phyloP scores from a whole-genome alignment of 2,888 invertebrate species.

The Polyommatus icarus region DNA sequence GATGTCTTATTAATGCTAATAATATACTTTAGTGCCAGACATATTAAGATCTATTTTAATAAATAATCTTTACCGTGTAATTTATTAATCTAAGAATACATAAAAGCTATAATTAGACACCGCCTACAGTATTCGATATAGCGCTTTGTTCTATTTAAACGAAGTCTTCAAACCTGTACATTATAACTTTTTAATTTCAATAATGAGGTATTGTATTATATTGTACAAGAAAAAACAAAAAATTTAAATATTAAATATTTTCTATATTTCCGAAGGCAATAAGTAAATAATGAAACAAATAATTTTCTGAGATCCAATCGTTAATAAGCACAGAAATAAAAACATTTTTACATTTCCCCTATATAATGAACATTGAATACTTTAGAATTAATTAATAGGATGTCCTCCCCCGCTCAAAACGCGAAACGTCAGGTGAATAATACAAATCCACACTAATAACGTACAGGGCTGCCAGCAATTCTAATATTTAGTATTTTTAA shows the following conservation, averaged over 20 bases:
- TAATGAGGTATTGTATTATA: too few species aligned
- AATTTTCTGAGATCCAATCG: neutral
- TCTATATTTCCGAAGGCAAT: neutral
- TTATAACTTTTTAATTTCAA: too few species aligned
- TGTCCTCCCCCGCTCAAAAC: constrained; percentile 19
- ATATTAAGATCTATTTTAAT: too few species aligned
- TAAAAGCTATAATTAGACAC: too few species aligned
- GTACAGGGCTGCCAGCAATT: constrained; percentile 25
- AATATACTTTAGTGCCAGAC: too few species aligned
- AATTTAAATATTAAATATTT: neutral
- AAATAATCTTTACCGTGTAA: too few species aligned
- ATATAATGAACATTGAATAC: constrained; percentile 27
- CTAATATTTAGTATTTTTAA: neutral
- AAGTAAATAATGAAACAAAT: neutral
- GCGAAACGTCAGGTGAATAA: constrained; percentile 28
- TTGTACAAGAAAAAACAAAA: too few species aligned
- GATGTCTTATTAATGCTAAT: too few species aligned
- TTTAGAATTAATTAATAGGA: constrained; percentile 32
- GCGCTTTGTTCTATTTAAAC: too few species aligned
- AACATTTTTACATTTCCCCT: neutral
- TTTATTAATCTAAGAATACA: too few species aligned
- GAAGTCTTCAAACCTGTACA: too few species aligned
- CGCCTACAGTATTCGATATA: too few species aligned
- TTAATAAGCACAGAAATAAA: neutral
- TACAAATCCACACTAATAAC: constrained; percentile 23